Evolutionary conservation across 2,888 invertebrate genomes (phyloP).

Genomic region (Anodontia alba): DNA sequence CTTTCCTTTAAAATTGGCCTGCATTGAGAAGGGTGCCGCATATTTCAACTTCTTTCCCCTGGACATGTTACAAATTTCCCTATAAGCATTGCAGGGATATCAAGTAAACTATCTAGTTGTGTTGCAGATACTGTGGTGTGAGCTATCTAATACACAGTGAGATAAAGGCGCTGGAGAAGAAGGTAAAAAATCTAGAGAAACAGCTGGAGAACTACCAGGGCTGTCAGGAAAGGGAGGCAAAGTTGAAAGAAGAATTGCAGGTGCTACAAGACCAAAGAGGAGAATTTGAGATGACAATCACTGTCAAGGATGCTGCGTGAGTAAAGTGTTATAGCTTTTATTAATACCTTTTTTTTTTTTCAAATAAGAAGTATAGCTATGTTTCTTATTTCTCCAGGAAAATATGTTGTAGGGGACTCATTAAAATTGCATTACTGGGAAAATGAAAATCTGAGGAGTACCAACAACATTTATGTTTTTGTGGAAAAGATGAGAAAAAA

Average conservation of each 20-base stretch:
- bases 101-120: too few relatives aligned
- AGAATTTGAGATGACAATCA: conserved; percentile 67
- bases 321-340: conserved; percentile 30
- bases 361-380: background rate
- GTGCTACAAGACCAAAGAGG: conserved; percentile 61
- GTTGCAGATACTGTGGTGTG: conserved; percentile 83
- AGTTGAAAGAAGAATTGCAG: conserved; percentile 68
- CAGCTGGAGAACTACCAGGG: conserved; percentile 76
- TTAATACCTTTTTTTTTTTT: background rate
- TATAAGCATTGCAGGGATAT: too few relatives aligned
- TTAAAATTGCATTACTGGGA: too few relatives aligned
- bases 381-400: too few relatives aligned
- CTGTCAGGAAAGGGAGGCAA: conserved; percentile 72
- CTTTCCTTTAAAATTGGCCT: too few relatives aligned
- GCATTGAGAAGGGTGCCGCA: too few relatives aligned
- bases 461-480: too few relatives aligned
- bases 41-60: too few relatives aligned
- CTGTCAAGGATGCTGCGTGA: conserved; percentile 72
- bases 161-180: conserved; percentile 84
- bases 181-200: conserved; percentile 73
- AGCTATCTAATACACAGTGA: conserved; percentile 85
- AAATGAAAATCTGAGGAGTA: too few relatives aligned
- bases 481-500: too few relatives aligned
- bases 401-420: too few relatives aligned
- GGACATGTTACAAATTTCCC: too few relatives aligned